Evolutionary conservation across 92 coral and sea anemone species (phyloP).

Genomic region (Virgularia gustaviana): DNA sequence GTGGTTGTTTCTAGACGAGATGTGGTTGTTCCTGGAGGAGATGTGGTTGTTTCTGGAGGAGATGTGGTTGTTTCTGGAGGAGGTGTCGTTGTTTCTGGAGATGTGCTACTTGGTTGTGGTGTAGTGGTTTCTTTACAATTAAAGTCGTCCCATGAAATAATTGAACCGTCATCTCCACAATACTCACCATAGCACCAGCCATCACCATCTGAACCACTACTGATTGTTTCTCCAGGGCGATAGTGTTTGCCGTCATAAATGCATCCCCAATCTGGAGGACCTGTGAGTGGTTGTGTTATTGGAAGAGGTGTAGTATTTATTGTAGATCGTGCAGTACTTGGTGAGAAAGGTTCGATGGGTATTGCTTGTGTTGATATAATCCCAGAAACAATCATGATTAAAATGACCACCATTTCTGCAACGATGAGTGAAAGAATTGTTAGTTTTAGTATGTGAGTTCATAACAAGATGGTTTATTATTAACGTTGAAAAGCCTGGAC

Average conservation of each 20-base stretch:
- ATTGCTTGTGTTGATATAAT: too few species aligned
- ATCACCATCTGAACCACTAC: not conserved
- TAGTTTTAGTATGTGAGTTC: too few species aligned
- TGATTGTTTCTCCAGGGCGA: not conserved
- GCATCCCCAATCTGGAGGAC: not conserved
- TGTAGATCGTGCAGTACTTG: not conserved
- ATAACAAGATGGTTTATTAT: too few species aligned
- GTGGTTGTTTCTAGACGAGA: too few species aligned
- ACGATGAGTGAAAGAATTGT: too few species aligned
- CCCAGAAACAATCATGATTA: too few species aligned
- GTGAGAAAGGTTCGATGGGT: not conserved
- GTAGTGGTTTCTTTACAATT: not conserved
- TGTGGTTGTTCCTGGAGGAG: too few species aligned
- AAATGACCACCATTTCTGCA: too few species aligned
- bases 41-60: too few species aligned
- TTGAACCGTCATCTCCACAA: not conserved
- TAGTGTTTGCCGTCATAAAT: not conserved
- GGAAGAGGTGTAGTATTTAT: not conserved
- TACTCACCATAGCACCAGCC: not conserved
- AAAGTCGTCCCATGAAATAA: not conserved
- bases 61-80: too few species aligned
- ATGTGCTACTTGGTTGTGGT: not conserved
- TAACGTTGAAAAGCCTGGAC: too few species aligned
- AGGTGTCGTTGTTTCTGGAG: not conserved
- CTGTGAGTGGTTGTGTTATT: not conserved